phyloP scores from a whole-genome alignment of 2,888 invertebrate genomes.

The Oligia latruncula region DNA sequence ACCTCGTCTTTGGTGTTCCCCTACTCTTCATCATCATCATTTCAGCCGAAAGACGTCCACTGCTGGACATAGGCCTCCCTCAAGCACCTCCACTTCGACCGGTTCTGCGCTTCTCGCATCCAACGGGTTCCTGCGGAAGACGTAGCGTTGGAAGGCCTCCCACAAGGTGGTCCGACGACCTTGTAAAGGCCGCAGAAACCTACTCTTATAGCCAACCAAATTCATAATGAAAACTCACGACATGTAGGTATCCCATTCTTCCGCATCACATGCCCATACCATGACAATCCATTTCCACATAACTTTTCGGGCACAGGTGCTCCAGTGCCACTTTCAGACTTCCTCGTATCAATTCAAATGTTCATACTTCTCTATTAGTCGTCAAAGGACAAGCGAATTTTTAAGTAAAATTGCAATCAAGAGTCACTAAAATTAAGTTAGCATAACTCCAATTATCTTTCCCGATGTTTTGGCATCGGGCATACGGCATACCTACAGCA shows the following conservation, averaged over 20 bases:
- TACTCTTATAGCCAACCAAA: neutral
- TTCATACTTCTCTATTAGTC: neutral
- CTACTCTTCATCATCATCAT: too few species aligned
- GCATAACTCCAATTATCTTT: constrained; percentile 9
- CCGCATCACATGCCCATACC: neutral
- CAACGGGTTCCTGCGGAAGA: too few species aligned
- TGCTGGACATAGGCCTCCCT: too few species aligned
- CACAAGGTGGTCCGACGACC: too few species aligned
- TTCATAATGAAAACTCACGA: neutral
- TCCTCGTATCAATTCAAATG: too few species aligned
- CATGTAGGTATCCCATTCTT: neutral
- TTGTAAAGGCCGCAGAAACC: neutral
- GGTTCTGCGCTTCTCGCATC: too few species aligned
- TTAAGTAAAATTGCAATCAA: neutral
- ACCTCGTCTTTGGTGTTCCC: neutral
- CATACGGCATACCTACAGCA: neutral
- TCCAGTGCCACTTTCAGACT: neutral
- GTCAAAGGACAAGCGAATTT: neutral
- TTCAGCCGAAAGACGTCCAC: too few species aligned
- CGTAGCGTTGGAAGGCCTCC: too few species aligned
- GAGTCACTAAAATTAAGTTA: neutral
- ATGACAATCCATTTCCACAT: neutral
- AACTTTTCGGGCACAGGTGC: neutral
- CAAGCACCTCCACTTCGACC: too few species aligned
- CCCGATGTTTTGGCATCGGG: constrained; percentile 10